Conservation (phyloP, 35 echinoderm and acorn worm species). For the Amphiura filiformis region DNA sequence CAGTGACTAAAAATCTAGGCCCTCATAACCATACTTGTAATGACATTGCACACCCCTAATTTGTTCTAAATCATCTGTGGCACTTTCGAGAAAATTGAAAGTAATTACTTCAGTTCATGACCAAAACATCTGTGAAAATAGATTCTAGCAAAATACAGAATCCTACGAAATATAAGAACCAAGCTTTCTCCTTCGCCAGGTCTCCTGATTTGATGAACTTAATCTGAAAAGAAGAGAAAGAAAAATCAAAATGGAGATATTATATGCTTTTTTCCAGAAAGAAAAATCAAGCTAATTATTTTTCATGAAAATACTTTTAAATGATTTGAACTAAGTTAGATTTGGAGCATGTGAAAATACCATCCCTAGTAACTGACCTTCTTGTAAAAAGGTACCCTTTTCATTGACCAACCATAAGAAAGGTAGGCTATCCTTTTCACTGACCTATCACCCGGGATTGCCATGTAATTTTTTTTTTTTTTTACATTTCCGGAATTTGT, state of each 20-base stretch:
- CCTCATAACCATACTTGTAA: too few relatives aligned
- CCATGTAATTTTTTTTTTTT: too few relatives aligned
- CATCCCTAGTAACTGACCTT: too few relatives aligned
- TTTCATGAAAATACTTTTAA: not conserved
- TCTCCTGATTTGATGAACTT: conserved; percentile 41
- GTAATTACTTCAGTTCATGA: conserved; percentile 55
- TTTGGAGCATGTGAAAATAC: not conserved
- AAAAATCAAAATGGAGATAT: not conserved
- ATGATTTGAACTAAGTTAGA: not conserved
- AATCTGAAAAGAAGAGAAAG: conserved; percentile 22
- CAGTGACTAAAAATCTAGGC: too few relatives aligned
- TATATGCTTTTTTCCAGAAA: not conserved
- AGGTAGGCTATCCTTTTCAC: too few relatives aligned
- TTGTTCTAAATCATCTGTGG: too few relatives aligned
- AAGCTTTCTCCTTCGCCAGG: conserved; percentile 57
- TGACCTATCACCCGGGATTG: too few relatives aligned
- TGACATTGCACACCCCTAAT: too few relatives aligned
- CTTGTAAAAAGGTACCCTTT: too few relatives aligned
- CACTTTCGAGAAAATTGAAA: too few relatives aligned
- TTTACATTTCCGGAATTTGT: too few relatives aligned
- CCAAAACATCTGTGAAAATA: conserved; percentile 48
- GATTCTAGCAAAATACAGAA: conserved; percentile 50
- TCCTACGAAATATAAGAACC: conserved; percentile 62
- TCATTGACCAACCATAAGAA: too few relatives aligned
- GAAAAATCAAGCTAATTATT: not conserved